Percentiles rank a stretch among this genome's conserved stretches.
Conservation (phyloP, 1,140 invertebrate species). For the Bicyclus anynana region DNA sequence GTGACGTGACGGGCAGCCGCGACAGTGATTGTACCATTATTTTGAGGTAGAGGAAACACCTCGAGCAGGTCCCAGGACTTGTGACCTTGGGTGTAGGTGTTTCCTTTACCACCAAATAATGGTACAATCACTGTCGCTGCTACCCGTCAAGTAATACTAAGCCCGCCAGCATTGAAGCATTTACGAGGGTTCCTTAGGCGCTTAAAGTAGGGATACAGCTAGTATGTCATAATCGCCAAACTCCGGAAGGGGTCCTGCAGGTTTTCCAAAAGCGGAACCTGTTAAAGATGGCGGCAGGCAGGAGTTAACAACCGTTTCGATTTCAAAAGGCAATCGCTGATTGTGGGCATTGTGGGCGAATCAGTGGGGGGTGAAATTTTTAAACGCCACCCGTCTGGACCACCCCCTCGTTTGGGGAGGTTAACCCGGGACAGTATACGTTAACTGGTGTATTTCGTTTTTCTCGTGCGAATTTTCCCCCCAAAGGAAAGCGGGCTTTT, state of each 20-base stretch:
- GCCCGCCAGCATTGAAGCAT: too few relatives aligned
- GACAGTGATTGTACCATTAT: too few relatives aligned
- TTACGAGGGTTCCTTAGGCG: too few relatives aligned
- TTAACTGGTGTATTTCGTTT: constrained; percentile 9
- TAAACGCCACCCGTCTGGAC: constrained; percentile 65
- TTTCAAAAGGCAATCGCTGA: constrained; percentile 72
- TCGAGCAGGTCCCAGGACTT: too few relatives aligned
- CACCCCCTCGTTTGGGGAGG: constrained; percentile 12
- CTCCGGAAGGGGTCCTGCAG: constrained; percentile 14
- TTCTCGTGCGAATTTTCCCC: neutral
- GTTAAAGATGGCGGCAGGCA: constrained; percentile 23
- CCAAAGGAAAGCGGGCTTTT: neutral
- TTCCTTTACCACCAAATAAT: too few relatives aligned
- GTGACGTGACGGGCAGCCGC: too few relatives aligned
- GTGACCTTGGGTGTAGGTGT: too few relatives aligned
- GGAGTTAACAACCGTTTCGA: constrained; percentile 59
- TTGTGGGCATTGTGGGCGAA: constrained; percentile 64
- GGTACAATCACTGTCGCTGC: too few relatives aligned
- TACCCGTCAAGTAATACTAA: too few relatives aligned
- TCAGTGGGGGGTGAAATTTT: constrained; percentile 71
- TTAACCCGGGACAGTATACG: constrained; percentile 23
- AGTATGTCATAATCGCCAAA: constrained; percentile 10
- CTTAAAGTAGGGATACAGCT: neutral
- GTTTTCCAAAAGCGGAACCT: constrained; percentile 4
- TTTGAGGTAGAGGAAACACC: too few relatives aligned